A percentile compares a stretch with the other conserved stretches of the same genome.
Conservation (phyloP, 2,113 vertebrate species). For the Oceanodroma tethys region DNA sequence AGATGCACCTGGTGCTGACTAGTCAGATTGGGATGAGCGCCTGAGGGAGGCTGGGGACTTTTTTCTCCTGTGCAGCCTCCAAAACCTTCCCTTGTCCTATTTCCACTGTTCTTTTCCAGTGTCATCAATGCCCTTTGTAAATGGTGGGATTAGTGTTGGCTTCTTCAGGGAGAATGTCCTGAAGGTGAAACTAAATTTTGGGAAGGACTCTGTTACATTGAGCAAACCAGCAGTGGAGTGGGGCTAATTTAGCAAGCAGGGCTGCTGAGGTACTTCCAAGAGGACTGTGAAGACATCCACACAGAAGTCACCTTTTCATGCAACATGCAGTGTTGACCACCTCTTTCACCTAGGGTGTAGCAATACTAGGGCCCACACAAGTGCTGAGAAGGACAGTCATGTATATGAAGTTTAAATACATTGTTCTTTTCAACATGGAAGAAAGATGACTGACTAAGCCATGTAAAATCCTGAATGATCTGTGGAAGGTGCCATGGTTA, state of each 20-base stretch:
- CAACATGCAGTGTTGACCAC: not conserved
- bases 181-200: not conserved
- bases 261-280: not conserved
- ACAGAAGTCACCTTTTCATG: not conserved
- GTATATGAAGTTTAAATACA: not conserved
- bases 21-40: not conserved
- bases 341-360: not conserved
- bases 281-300: not conserved
- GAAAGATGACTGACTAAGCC: not conserved
- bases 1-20: slow-evolving; percentile 22
- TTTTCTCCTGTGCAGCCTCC: not conserved
- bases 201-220: not conserved
- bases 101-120: not conserved
- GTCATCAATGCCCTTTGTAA: not conserved
- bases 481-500: not conserved
- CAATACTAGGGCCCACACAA: not conserved
- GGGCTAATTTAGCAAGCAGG: not conserved
- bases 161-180: not conserved
- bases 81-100: not conserved
- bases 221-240: not conserved
- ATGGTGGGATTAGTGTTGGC: not conserved
- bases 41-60: not conserved
- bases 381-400: not conserved
- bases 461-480: not conserved
- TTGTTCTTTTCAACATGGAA: not conserved